Evolutionary conservation across 2,888 invertebrate species (phyloP).

Genomic region (Unio pictorum): DNA sequence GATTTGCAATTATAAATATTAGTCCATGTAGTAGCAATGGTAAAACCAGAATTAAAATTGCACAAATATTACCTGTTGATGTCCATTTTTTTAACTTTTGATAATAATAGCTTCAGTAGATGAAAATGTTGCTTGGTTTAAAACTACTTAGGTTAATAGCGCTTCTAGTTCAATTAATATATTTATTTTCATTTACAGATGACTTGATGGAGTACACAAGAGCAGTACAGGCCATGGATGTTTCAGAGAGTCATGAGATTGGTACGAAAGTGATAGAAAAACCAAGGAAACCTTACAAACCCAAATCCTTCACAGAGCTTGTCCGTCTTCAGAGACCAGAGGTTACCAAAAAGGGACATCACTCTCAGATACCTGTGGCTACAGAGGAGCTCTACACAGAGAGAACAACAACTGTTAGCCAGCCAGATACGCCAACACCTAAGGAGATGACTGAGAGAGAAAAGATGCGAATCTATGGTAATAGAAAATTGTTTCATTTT

Average conservation of each 20-base stretch:
- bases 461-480: slow-evolving; percentile 55
- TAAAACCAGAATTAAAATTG: too few relatives aligned
- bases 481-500: slow-evolving; percentile 6
- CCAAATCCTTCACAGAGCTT: slow-evolving; percentile 57
- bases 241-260: slow-evolving; percentile 24
- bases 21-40: too few relatives aligned
- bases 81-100: too few relatives aligned
- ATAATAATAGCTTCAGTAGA: too few relatives aligned
- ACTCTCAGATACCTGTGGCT: slow-evolving; percentile 3
- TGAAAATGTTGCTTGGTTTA: too few relatives aligned
- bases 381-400: slow-evolving; percentile 10
- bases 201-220: slow-evolving; percentile 43
- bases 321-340: slow-evolving; percentile 66
- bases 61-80: too few relatives aligned
- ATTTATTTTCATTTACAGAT: slow-evolving; percentile 11
- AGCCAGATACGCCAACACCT: slow-evolving; percentile 22
- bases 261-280: slow-evolving; percentile 14
- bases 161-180: too few relatives aligned
- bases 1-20: too few relatives aligned
- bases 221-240: slow-evolving; percentile 45
- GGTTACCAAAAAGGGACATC: slow-evolving; percentile 48
- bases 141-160: too few relatives aligned
- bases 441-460: slow-evolving; percentile 40
- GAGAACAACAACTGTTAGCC: slow-evolving; percentile 11
- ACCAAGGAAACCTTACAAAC: slow-evolving; percentile 43